These are phyloP conservation scores for Mimumesa dahlbomi DNA, from an alignment of 2,888 invertebrate genomes.

Conservation along the genomic window DNA sequence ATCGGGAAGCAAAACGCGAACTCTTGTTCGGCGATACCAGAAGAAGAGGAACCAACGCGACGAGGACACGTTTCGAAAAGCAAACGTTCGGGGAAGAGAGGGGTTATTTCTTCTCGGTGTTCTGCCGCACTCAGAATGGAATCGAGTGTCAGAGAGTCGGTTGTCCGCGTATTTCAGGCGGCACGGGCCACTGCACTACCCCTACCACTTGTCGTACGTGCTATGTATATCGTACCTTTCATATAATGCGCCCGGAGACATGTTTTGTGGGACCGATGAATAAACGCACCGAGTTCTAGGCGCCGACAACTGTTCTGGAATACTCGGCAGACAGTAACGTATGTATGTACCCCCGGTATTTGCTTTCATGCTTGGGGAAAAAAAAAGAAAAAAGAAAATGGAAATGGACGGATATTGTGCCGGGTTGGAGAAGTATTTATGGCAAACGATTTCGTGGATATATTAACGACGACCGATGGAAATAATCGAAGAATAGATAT, in stretches of 20 bases:
- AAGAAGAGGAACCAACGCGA: conserved; percentile 29
- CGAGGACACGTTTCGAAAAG: conserved; percentile 25
- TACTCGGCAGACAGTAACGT: conserved; percentile 23
- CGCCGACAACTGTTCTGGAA: conserved; percentile 45
- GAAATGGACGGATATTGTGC: too few relatives aligned
- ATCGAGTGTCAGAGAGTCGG: conserved; percentile 56
- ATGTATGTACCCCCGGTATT: conserved; percentile 29
- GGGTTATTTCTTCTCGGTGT: conserved; percentile 39
- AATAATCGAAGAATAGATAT: too few relatives aligned
- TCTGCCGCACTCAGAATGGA: conserved; percentile 56
- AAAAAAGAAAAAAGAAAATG: background rate
- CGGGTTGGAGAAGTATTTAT: too few relatives aligned
- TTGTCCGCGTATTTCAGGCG: conserved; percentile 67
- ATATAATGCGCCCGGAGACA: conserved; percentile 48
- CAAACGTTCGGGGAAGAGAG: conserved; percentile 11
- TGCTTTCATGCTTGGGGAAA: conserved; percentile 4
- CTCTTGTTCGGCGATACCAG: background rate
- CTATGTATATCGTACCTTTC: conserved; percentile 57
- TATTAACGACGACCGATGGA: too few relatives aligned
- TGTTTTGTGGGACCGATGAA: conserved; percentile 45
- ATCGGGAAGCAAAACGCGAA: background rate
- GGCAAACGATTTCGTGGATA: too few relatives aligned
- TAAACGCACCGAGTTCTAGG: conserved; percentile 38
- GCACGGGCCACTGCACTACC: conserved; percentile 67
- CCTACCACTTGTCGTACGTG: conserved; percentile 48